These are phyloP conservation scores for Phorcus lineatus DNA, from an alignment of 2,888 invertebrate genomes.

Conservation along the genomic window DNA sequence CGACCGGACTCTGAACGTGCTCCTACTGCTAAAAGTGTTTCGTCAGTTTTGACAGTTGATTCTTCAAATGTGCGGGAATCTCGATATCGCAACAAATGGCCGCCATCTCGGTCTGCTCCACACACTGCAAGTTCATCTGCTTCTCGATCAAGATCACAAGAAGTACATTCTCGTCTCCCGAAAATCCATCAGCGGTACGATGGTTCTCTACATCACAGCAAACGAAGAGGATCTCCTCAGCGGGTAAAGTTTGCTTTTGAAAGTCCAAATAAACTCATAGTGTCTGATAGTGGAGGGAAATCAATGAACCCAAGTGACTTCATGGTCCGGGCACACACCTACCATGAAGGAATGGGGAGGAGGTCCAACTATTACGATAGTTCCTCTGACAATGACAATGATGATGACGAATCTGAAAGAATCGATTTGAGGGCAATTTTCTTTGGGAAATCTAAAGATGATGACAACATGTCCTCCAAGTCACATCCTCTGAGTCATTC, in stretches of 20 bases:
- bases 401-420: constrained; percentile 54
- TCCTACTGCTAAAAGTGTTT: constrained; percentile 29
- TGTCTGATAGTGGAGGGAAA: neutral
- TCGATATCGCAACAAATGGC: constrained; percentile 13
- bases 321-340: neutral
- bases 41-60: neutral
- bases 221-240: constrained; percentile 29
- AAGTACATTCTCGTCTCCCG: constrained; percentile 12
- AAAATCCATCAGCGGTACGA: constrained; percentile 1
- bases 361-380: neutral
- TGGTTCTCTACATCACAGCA: neutral
- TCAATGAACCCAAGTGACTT: neutral
- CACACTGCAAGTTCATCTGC: neutral
- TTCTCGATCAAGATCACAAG: neutral
- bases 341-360: neutral
- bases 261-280: constrained; percentile 28
- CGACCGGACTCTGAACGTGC: constrained; percentile 21
- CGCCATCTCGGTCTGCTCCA: neutral
- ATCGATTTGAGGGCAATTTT: constrained; percentile 59
- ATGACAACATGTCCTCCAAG: neutral
- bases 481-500: neutral
- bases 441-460: constrained; percentile 40
- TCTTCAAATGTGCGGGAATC: constrained; percentile 22
- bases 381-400: constrained; percentile 29
- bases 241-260: constrained; percentile 32